Percentiles rank a stretch among this genome's conserved stretches.
Conservation (phyloP, 2,888 invertebrate genomes). For the Nomada fucata region DNA sequence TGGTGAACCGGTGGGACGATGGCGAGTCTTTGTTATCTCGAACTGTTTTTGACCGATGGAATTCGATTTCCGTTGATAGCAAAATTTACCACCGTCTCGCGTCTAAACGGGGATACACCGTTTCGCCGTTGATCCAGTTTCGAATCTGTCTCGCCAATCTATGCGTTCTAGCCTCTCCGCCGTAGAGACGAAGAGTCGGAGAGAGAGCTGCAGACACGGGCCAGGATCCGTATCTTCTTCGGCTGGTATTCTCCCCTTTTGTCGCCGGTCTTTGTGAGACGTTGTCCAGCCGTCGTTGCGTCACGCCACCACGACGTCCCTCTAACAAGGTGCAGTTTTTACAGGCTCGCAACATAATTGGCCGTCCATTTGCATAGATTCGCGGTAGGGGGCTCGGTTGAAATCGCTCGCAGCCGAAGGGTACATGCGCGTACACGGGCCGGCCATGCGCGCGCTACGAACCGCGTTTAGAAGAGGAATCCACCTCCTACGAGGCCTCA, state of each 20-base stretch:
- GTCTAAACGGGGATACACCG: not conserved
- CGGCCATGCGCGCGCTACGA: conserved; percentile 26
- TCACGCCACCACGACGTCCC: conserved; percentile 72
- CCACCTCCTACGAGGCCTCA: conserved; percentile 13
- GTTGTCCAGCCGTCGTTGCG: conserved; percentile 71
- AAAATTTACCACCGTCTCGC: not conserved
- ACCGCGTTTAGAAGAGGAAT: conserved; percentile 14
- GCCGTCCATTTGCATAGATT: conserved; percentile 81
- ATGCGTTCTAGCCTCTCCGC: conserved; percentile 4
- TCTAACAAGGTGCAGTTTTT: conserved; percentile 82
- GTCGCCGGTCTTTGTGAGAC: conserved; percentile 63
- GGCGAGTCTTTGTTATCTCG: no score
- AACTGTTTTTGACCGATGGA: no score
- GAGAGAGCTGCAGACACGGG: conserved; percentile 45
- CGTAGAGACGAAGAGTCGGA: conserved; percentile 29
- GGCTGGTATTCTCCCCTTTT: conserved; percentile 57
- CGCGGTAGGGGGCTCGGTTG: conserved; percentile 57
- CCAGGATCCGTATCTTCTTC: conserved; percentile 62
- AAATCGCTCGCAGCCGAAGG: conserved; percentile 34
- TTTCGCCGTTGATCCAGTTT: conserved; percentile 21
- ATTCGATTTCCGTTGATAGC: not conserved
- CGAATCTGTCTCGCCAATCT: conserved; percentile 54
- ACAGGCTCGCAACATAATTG: conserved; percentile 80
- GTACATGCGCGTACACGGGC: conserved; percentile 49
- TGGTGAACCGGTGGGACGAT: no score